Percentiles rank a stretch among this genome's conserved stretches.
Conservation (phyloP, 2,113 vertebrate species). For the Phrynocephalus versicolor region DNA sequence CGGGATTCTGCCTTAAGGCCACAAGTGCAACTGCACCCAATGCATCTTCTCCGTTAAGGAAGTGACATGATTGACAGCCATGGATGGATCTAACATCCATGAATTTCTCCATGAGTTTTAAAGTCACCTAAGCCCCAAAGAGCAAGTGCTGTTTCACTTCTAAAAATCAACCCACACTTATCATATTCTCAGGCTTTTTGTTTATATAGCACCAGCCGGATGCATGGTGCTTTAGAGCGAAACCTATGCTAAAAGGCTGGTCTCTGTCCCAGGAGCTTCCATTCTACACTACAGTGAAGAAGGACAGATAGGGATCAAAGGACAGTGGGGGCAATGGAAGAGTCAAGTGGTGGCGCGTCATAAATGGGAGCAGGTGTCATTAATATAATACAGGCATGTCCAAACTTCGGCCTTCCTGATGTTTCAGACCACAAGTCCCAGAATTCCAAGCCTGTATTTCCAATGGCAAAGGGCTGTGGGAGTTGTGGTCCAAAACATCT, state of each 20-base stretch:
- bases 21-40: too few species aligned
- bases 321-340: background rate
- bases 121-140: background rate
- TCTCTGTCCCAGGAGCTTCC: background rate
- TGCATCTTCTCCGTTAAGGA: too few species aligned
- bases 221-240: background rate
- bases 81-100: too few species aligned
- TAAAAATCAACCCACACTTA: background rate
- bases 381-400: background rate
- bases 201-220: background rate
- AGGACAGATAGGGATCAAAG: background rate
- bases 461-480: too few species aligned
- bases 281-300: background rate
- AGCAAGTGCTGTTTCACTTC: background rate
- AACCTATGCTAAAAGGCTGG: background rate
- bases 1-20: too few species aligned
- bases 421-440: too few species aligned
- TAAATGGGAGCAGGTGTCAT: background rate
- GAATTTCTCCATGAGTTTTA: background rate
- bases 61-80: too few species aligned
- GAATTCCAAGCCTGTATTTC: too few species aligned
- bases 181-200: background rate
- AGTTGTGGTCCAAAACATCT: too few species aligned
- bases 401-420: too few species aligned
- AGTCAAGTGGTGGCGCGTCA: background rate